Percentiles rank a stretch among this genome's conserved stretches.
Evolutionary conservation across 2,888 invertebrate genomes (phyloP).

Genomic region (Morpho achilles): DNA sequence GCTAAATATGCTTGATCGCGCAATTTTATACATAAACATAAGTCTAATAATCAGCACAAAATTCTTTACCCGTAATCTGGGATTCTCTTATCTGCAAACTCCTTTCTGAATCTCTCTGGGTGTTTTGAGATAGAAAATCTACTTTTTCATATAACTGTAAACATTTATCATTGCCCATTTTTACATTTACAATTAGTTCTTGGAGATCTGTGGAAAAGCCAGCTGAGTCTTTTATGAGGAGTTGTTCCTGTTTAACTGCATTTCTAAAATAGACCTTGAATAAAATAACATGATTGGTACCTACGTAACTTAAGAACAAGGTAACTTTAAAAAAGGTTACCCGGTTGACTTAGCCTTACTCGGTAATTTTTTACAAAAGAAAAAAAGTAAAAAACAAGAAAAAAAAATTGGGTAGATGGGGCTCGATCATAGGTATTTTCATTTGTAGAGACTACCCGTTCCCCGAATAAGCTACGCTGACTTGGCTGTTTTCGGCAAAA

Average conservation of each 20-base stretch:
- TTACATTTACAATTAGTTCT: slow-evolving; percentile 64
- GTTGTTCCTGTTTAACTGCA: slow-evolving; percentile 73
- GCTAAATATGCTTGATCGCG: no score
- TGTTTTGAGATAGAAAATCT: slow-evolving; percentile 57
- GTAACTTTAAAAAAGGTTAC: no score
- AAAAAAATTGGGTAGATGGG: no score
- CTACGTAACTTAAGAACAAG: no score
- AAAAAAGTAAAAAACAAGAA: no score
- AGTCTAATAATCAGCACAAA: not conserved
- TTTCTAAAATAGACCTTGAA: slow-evolving; percentile 46
- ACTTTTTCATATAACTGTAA: slow-evolving; percentile 69
- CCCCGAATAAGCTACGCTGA: no score
- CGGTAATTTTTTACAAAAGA: no score
- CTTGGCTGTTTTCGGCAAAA: no score
- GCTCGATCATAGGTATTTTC: no score
- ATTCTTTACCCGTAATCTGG: slow-evolving; percentile 68
- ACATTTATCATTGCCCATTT: slow-evolving; percentile 65
- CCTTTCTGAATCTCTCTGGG: slow-evolving; percentile 65
- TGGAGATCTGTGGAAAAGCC: slow-evolving; percentile 73
- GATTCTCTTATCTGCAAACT: slow-evolving; percentile 74
- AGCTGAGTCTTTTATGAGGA: slow-evolving; percentile 68
- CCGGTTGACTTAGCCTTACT: no score
- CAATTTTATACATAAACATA: no score
- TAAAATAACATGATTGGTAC: not conserved
- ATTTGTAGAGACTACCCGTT: no score